Evolutionary conservation across 1,140 invertebrate genomes (phyloP), one percentile per base, ranked within the genome.

Genomic region (Alviniconcha marisindica): DNA sequence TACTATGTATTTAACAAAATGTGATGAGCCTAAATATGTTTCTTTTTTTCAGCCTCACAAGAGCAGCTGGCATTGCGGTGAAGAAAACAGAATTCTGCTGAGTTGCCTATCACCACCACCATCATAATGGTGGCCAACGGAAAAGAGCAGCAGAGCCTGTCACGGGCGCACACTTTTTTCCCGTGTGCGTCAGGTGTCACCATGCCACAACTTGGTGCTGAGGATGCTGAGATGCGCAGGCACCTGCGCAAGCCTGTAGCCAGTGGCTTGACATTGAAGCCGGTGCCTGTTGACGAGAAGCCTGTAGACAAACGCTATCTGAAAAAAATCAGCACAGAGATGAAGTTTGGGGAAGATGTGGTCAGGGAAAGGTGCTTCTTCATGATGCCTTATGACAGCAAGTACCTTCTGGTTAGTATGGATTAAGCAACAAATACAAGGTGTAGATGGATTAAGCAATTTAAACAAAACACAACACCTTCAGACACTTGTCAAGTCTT

Each of bases 351-450:
- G 31, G 90, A 93, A 84, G 90, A 91, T 83, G 92, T 93, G 56
- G 90, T 93, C 18, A 85, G 87, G 74, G 91, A 92, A n/a, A 80
- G 90, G 73, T 91, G 90, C 74, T 91, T 91, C 82, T 89, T 91
- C 84, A 89, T 89, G 83, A 73, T 92, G 60, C 91, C 91, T 36
- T 93, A 92, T 87, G 88, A 90, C 86, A 84, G 86, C 36, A 92
- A 92, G 78, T 92, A 92, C 76, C 40, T 80, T 14, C 3, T 44
- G 36, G 78, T 80, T 14, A 69, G 78, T 71, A 24, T 21, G 5
- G 7, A 51, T 7, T 51, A 21, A 21, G n/a, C n/a, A n/a, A n/a
- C n/a, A n/a, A n/a, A n/a, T n/a, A n/a, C n/a, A n/a, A n/a, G n/a
- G n/a, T n/a, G n/a, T n/a, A n/a, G n/a, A n/a, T n/a, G n/a, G n/a